Evolutionary conservation across 2,888 invertebrate genomes (phyloP), one percentile per base, ranked within the genome.

Genomic region (Hylaea fasciaria): DNA sequence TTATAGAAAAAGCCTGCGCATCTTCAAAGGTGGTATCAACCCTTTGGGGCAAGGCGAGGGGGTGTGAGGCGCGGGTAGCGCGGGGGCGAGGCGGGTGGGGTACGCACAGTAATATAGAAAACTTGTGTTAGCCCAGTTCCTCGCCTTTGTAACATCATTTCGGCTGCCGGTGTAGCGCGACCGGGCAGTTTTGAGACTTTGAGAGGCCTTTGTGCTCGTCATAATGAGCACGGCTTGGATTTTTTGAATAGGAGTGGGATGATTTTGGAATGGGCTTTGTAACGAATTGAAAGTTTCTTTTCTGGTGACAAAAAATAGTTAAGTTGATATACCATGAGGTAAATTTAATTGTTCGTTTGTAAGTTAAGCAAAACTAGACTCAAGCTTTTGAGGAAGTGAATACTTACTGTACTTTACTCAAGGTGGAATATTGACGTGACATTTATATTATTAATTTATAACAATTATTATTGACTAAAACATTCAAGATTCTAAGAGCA

Each of bases 51-150:
- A 70, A 68, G 72, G 71, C 56, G 62, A 48, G 64, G 70, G 73
- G 70, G 62, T 51, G 55, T 61, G 62, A 49, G 64, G 70, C 70
- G 69, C 14, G 65, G 54, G 69, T 67, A 49, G 54, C 53, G 64
- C 55, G 43, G 68, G 32, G 65, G 60, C 63, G 55, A 56, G 65
- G 65, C 63, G 52, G 66, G 66, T 63, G 75, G 73, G 77, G 85
- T 83, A 89, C 90, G 89, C 87, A 89, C 89, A 80, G 91, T 87
- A 89, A 91, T 91, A 91, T 91, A 92, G 92, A 91, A 92, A 91
- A 92, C 91, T 92, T 91, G 91, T 92, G 91, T 92, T 92, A 92
- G 91, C 92, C 92, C 91, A 91, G 91, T 91, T 91, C 89, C 89
- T 84, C 85, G 90, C 89, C 90, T 92, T 92, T 92, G 92, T 92